Evolutionary conservation across 1,140 invertebrate species (phyloP).

Genomic region (Philotrypesis tridentata): DNA sequence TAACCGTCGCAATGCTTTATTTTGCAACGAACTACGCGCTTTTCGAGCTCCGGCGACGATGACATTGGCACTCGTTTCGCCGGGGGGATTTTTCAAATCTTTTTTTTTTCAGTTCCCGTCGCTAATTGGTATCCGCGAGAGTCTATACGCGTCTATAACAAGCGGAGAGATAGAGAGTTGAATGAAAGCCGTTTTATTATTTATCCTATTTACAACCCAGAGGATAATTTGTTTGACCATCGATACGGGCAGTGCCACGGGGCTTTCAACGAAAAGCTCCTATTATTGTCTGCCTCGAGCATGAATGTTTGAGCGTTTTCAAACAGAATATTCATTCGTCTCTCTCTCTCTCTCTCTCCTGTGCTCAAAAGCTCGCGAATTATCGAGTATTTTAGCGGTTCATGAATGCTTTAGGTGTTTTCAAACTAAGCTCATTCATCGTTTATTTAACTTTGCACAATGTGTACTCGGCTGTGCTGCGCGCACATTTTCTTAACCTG

Average conservation of each 20-base stretch:
- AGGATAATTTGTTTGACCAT: background rate
- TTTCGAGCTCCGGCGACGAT: too few species aligned
- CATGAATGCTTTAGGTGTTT: background rate
- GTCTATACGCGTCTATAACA: too few species aligned
- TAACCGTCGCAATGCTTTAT: constrained; percentile 47
- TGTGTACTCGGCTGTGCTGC: too few species aligned
- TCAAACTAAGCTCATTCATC: background rate
- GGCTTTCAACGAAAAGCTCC: background rate
- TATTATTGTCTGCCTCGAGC: background rate
- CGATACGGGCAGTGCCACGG: background rate
- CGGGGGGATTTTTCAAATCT: too few species aligned
- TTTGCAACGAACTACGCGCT: constrained; percentile 29
- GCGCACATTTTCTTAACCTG: background rate
- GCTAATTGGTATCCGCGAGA: too few species aligned
- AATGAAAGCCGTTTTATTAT: background rate
- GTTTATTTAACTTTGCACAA: too few species aligned
- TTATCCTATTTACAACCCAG: background rate
- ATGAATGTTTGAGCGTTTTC: background rate
- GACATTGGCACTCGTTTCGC: too few species aligned
- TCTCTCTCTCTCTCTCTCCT: too few species aligned
- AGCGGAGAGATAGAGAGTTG: too few species aligned
- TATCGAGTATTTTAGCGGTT: background rate
- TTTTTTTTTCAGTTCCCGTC: too few species aligned
- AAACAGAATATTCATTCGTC: background rate
- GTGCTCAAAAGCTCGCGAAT: background rate